Percentiles rank a stretch among this genome's conserved stretches.
phyloP scores from a whole-genome alignment of 2,113 vertebrate species.

The Aix galericulata region DNA sequence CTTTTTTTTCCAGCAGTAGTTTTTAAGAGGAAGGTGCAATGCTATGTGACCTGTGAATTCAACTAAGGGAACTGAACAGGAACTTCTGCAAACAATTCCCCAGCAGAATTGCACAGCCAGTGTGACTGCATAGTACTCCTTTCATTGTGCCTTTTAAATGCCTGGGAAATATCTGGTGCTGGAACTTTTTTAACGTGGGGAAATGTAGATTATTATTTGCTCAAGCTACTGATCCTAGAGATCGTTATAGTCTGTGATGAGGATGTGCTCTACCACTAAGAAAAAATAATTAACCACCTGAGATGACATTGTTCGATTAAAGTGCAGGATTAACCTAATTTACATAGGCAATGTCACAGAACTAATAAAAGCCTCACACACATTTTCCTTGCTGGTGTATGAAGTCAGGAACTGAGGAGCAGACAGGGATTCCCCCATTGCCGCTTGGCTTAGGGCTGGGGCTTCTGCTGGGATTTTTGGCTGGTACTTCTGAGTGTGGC shows the following conservation, averaged over 20 bases:
- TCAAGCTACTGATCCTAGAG: neutral
- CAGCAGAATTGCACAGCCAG: neutral
- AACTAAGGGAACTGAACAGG: constrained; percentile 49
- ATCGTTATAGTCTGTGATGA: neutral
- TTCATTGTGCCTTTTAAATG: neutral
- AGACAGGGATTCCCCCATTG: neutral
- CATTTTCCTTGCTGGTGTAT: neutral
- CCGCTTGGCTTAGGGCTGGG: neutral
- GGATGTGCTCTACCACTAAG: neutral
- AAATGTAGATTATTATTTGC: neutral
- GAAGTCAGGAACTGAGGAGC: neutral
- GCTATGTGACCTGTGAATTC: constrained; percentile 66
- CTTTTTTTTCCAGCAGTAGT: neutral
- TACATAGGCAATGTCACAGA: neutral
- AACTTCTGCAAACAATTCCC: constrained; percentile 62
- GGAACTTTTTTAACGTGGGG: neutral
- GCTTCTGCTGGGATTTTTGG: neutral
- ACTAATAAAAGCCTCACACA: neutral
- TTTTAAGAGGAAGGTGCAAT: constrained; percentile 50
- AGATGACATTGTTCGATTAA: neutral
- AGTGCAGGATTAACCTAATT: neutral
- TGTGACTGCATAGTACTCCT: neutral
- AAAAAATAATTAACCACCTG: neutral
- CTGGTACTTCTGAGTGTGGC: neutral
- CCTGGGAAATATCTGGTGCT: neutral